Conservation (phyloP, 2,797 vertebrate species). For the Coluber constrictor region DNA sequence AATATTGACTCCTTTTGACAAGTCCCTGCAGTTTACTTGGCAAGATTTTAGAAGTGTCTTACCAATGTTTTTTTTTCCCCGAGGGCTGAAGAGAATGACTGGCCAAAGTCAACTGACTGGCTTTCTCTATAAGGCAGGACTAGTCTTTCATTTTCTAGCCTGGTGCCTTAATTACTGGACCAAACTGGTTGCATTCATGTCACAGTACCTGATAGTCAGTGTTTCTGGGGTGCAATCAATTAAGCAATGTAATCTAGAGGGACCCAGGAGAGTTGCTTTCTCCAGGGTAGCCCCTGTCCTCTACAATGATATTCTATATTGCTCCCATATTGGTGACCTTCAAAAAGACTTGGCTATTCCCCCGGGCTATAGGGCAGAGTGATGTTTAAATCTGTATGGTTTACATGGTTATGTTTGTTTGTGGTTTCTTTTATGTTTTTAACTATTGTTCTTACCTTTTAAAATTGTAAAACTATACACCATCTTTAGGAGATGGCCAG, state of each 20-base stretch:
- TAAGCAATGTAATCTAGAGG: background rate
- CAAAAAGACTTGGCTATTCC: background rate
- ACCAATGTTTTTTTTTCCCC: no score
- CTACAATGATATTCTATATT: background rate
- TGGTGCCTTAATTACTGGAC: background rate
- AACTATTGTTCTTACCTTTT: background rate
- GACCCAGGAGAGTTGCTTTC: background rate
- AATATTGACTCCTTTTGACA: background rate
- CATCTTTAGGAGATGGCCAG: background rate
- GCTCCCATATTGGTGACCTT: background rate
- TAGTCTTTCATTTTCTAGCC: background rate
- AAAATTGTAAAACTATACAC: background rate
- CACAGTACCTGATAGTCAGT: background rate
- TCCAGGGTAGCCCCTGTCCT: background rate
- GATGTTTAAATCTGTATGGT: background rate
- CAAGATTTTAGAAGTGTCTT: background rate
- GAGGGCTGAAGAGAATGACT: background rate
- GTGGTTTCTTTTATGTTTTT: background rate
- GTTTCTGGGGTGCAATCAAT: background rate
- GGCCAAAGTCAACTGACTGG: background rate
- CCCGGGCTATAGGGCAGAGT: background rate
- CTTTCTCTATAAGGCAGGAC: background rate
- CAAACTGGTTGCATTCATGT: background rate
- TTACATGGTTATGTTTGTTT: background rate
- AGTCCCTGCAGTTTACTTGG: background rate